Conservation (phyloP, 2,797 vertebrate species). For the Limnodromus scolopaceus region DNA sequence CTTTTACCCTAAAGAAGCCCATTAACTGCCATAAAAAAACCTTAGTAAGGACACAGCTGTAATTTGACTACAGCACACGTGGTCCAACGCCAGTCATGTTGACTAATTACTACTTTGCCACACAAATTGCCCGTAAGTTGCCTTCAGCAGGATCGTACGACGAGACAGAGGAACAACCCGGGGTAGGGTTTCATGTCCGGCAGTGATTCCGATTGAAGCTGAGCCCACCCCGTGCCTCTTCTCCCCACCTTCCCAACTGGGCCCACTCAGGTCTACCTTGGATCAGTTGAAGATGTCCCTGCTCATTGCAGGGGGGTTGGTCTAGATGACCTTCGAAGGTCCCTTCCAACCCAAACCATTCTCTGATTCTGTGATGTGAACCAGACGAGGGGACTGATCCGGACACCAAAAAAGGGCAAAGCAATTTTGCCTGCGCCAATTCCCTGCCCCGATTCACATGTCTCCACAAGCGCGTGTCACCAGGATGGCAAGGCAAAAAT, state of each 20-base stretch:
- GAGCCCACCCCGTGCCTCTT: not conserved
- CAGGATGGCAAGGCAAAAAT: constrained; percentile 12
- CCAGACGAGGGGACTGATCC: not conserved
- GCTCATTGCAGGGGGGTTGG: not conserved
- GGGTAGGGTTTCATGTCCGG: not conserved
- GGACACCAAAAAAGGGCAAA: constrained; percentile 21
- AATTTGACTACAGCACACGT: not conserved
- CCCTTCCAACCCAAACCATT: not conserved
- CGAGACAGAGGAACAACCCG: not conserved
- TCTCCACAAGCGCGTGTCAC: not conserved
- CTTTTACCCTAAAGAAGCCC: not conserved
- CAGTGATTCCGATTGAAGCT: not conserved
- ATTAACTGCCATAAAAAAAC: not conserved
- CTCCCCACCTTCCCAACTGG: not conserved
- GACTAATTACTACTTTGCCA: not conserved
- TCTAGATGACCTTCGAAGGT: not conserved
- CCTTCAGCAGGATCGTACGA: not conserved
- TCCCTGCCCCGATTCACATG: constrained; percentile 3
- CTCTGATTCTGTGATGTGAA: not conserved
- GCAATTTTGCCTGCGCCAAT: not conserved
- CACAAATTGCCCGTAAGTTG: not conserved
- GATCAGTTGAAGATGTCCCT: not conserved
- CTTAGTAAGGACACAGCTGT: not conserved
- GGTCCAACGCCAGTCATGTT: not conserved
- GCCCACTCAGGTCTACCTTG: fast-evolving